phyloP scores from a whole-genome alignment of 2,113 vertebrate species.

The Rattus rattus region DNA sequence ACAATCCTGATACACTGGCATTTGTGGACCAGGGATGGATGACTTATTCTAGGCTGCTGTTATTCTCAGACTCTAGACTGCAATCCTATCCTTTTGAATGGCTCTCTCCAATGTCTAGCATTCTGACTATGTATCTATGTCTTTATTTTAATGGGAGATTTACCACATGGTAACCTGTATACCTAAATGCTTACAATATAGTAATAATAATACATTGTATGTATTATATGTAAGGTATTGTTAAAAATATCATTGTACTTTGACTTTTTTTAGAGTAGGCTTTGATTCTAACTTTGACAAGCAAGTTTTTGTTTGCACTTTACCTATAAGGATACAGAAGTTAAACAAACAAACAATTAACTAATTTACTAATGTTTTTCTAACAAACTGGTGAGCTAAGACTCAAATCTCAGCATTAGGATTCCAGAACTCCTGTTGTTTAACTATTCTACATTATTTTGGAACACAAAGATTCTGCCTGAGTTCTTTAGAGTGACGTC shows the following conservation, averaged over 20 bases:
- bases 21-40: neutral
- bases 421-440: neutral
- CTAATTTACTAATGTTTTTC: neutral
- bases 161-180: neutral
- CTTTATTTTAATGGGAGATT: neutral
- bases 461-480: neutral
- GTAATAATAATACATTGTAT: neutral
- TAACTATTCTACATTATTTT: neutral
- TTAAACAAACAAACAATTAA: neutral
- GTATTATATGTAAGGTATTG: neutral
- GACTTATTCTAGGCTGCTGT: neutral
- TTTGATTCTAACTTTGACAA: neutral
- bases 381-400: neutral
- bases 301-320: neutral
- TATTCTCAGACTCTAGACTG: neutral
- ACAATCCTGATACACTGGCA: neutral
- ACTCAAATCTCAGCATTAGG: neutral
- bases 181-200: neutral
- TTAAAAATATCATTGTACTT: neutral
- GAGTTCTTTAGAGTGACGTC: neutral
- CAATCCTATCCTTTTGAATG: neutral
- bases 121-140: neutral
- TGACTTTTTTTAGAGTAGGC: neutral
- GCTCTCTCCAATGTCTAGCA: neutral
- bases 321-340: neutral